These are phyloP conservation scores for Tetramorium simillimum DNA, from an alignment of 1,140 invertebrate species.

Conservation along the genomic window DNA sequence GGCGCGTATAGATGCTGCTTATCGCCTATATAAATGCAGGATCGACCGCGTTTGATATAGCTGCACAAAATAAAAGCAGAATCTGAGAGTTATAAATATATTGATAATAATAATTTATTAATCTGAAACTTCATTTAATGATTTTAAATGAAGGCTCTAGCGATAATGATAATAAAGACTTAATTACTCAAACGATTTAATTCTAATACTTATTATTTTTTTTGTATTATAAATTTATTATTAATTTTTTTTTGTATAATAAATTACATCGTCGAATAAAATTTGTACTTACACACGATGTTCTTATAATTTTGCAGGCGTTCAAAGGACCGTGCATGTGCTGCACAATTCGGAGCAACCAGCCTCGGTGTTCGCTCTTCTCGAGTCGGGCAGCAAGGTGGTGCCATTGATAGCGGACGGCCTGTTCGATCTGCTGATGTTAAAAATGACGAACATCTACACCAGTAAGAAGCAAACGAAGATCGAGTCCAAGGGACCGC, in stretches of 20 bases:
- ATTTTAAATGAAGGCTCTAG: conserved; percentile 42
- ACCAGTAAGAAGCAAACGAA: conserved; percentile 95
- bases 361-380: conserved; percentile 95
- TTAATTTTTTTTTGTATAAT: conserved; percentile 61
- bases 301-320: conserved; percentile 76
- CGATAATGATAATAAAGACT: background rate
- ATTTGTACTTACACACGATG: background rate
- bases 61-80: background rate
- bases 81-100: too few relatives aligned
- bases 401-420: conserved; percentile 95
- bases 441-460: conserved; percentile 95
- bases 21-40: background rate
- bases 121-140: too few relatives aligned
- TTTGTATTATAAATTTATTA: conserved; percentile 64
- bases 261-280: conserved; percentile 77
- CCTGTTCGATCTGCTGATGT: conserved; percentile 96
- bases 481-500: conserved; percentile 95
- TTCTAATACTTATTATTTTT: background rate
- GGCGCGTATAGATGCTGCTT: background rate
- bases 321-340: conserved; percentile 94
- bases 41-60: background rate
- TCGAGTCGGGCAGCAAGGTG: conserved; percentile 94
- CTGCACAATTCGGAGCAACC: conserved; percentile 98
- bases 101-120: too few relatives aligned
- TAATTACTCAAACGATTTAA: background rate